A percentile compares a stretch with the other conserved stretches of the same genome.
These are phyloP conservation scores for Pygoscelis antarcticus DNA, from an alignment of 2,113 vertebrate genomes.

Conservation along the genomic window DNA sequence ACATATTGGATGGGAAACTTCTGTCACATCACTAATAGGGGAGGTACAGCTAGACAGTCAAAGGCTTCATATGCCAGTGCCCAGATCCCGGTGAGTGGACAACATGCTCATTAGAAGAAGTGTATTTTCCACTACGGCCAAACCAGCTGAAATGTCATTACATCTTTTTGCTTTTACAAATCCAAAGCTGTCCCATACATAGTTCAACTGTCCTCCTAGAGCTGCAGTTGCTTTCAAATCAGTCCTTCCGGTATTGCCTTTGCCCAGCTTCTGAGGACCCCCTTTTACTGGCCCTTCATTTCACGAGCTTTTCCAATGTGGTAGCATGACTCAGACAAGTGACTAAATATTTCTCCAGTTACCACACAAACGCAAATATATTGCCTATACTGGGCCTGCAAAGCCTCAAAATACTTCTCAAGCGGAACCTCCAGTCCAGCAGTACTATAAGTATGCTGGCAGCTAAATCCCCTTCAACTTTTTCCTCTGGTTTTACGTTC, in stretches of 20 bases:
- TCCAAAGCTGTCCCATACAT: neutral
- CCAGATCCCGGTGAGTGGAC: neutral
- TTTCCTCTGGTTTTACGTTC: neutral
- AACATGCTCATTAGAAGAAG: neutral
- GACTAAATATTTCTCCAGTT: neutral
- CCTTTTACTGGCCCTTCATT: neutral
- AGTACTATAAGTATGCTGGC: neutral
- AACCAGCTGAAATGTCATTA: neutral
- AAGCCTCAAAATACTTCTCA: neutral
- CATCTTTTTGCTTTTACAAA: neutral
- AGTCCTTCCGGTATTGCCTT: neutral
- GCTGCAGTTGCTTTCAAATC: neutral
- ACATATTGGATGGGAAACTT: neutral
- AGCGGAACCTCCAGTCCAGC: neutral
- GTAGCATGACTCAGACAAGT: neutral
- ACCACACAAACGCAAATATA: neutral
- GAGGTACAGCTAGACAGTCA: neutral
- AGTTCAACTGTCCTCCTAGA: neutral
- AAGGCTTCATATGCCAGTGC: neutral
- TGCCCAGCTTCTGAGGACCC: neutral
- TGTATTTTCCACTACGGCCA: neutral
- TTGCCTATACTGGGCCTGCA: neutral
- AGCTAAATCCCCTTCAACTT: neutral
- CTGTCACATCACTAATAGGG: accelerated
- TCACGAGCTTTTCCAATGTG: neutral